Evolutionary conservation across 2,797 vertebrate species (phyloP).

Genomic region (Coccyzus lansbergi): DNA sequence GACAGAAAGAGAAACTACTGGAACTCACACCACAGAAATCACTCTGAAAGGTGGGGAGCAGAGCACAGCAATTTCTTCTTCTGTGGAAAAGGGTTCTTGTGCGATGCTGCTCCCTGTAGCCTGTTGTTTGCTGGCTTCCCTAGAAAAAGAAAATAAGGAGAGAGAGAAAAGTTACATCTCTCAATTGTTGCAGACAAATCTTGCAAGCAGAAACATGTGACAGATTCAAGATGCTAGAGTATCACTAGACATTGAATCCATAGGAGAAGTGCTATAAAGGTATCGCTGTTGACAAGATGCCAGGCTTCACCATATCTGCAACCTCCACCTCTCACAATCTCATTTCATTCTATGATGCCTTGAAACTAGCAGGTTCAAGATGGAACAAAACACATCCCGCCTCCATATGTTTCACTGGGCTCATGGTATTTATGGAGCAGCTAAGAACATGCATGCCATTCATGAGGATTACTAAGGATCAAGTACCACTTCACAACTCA

Average conservation of each 20-base stretch:
- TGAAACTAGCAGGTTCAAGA: neutral
- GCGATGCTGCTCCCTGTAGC: neutral
- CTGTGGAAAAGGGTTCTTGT: neutral
- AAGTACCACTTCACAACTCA: neutral
- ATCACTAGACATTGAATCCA: neutral
- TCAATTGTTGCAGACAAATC: neutral
- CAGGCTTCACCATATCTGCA: neutral
- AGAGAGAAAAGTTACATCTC: neutral
- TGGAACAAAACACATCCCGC: neutral
- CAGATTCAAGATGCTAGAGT: neutral
- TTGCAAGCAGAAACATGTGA: neutral
- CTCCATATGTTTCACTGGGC: neutral
- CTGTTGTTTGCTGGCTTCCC: neutral
- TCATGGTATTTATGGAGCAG: neutral
- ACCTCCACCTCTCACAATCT: neutral
- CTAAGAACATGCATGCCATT: neutral
- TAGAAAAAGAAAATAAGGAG: neutral
- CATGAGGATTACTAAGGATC: neutral
- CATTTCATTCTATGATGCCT: neutral
- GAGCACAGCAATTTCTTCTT: neutral
- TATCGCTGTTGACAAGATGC: neutral
- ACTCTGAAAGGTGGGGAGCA: neutral
- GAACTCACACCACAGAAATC: conserved; percentile 43
- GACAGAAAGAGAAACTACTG: conserved; percentile 50
- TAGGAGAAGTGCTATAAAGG: neutral